Evolutionary conservation across 2,888 invertebrate genomes (phyloP), one percentile per base, ranked within the genome.

Genomic region (Cantharis nigra): DNA sequence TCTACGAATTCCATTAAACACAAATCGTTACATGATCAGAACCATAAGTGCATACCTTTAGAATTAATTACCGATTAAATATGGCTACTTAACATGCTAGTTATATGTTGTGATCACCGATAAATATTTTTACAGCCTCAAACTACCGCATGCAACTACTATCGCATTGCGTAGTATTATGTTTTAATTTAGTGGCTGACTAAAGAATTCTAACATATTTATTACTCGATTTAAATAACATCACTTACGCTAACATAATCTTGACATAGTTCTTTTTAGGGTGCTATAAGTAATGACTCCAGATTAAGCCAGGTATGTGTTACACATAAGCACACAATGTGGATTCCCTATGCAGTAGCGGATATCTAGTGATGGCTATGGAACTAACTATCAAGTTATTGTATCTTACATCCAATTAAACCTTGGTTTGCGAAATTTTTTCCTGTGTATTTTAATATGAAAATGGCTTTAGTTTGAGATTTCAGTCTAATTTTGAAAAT

Each of bases 41-140:
- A 64, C 80, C 80, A 80, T 81, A 81, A 82, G 80, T 72, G 75
- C 79, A 80, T 78, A 79, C 79, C 70, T 78, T 76, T 81, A 76
- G 81, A 84, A 84, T 84, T 84, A 84, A 85, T 85, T 83, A 83
- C 79, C 77, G 76, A 80, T 85, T 84, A 84, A 84, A 84, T 84
- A 84, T 84, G 75, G 83, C 84, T 82, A 84, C 84, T 84, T 84
- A 83, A 79, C 85, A 85, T 84, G 85, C 85, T 84, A 84, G 83
- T 82, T 83, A 82, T 49, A 49, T 83, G 84, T 84, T 82, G 78
- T 79, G 84, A 84, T 83, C 81, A 73, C 16, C 82, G 83, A 85
- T 84, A 84, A 83, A 84, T 83, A 84, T 82, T 83, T 84, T 84
- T 82, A 74, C 81, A 77, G 76, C 80, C 70, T 65, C 74, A 73